Conservation (phyloP, 2,797 vertebrate species). For the Chanos chanos region DNA sequence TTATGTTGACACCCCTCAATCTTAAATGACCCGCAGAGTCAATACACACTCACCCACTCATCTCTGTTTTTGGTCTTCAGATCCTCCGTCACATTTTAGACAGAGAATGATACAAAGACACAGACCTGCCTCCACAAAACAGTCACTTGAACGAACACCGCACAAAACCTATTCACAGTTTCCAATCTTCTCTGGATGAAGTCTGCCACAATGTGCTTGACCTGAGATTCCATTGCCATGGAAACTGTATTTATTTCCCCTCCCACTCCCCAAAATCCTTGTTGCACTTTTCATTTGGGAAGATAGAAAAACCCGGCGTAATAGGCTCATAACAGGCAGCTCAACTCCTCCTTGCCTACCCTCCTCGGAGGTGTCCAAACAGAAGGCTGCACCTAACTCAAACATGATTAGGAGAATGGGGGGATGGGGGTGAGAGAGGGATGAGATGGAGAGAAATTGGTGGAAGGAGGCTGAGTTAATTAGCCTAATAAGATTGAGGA, state of each 20-base stretch:
- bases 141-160: too few species aligned
- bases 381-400: conserved; percentile 45
- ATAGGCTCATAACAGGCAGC: not conserved
- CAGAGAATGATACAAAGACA: too few species aligned
- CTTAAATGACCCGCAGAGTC: too few species aligned
- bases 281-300: not conserved
- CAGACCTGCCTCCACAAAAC: too few species aligned
- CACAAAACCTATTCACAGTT: not conserved
- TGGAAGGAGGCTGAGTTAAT: conserved; percentile 60
- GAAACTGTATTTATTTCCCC: not conserved
- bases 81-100: too few species aligned
- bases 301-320: not conserved
- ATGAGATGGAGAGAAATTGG: conserved; percentile 59
- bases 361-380: conserved; percentile 25
- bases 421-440: conserved; percentile 37
- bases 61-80: too few species aligned
- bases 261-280: not conserved
- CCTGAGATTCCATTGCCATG: not conserved
- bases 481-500: conserved; percentile 68
- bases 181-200: not conserved
- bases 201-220: not conserved
- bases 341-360: too few species aligned
- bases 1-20: too few species aligned
- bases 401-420: conserved; percentile 53
- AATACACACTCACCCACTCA: too few species aligned